Evolutionary conservation across 2,797 vertebrate species (phyloP).

Genomic region (Tolypeutes matacus): DNA sequence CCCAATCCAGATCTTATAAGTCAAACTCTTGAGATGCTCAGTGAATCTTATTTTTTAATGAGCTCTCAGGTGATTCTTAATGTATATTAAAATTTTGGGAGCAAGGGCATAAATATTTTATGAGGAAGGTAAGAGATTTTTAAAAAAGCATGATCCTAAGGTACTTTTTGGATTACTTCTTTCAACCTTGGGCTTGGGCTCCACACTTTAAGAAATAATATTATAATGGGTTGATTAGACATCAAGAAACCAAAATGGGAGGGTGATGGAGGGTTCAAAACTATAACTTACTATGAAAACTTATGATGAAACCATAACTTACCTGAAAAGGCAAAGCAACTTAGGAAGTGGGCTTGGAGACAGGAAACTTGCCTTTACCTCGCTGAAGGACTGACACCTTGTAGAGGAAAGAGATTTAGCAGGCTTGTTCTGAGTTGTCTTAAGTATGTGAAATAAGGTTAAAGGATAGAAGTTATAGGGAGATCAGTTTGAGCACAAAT

Average conservation of each 20-base stretch:
- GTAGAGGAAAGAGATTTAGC: neutral
- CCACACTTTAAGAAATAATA: constrained; percentile 8
- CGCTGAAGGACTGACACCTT: neutral
- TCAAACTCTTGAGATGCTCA: neutral
- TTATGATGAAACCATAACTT: neutral
- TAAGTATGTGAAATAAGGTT: neutral
- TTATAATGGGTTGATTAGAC: neutral
- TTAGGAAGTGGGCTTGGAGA: neutral
- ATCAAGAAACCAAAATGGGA: neutral
- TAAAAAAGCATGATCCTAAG: neutral
- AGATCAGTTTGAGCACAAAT: neutral
- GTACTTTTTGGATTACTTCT: neutral
- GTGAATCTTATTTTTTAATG: neutral
- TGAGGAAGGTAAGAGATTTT: neutral
- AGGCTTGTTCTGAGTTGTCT: neutral
- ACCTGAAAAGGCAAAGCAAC: neutral
- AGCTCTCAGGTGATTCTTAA: neutral
- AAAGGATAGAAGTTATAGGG: neutral
- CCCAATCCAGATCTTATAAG: neutral
- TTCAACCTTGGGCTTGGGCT: neutral
- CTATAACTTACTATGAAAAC: neutral
- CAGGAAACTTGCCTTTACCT: neutral
- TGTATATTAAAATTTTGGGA: neutral
- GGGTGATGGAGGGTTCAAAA: neutral
- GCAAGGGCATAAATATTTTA: neutral